Conservation (phyloP, 1,140 invertebrate species). For the Rhynchophorus ferrugineus region DNA sequence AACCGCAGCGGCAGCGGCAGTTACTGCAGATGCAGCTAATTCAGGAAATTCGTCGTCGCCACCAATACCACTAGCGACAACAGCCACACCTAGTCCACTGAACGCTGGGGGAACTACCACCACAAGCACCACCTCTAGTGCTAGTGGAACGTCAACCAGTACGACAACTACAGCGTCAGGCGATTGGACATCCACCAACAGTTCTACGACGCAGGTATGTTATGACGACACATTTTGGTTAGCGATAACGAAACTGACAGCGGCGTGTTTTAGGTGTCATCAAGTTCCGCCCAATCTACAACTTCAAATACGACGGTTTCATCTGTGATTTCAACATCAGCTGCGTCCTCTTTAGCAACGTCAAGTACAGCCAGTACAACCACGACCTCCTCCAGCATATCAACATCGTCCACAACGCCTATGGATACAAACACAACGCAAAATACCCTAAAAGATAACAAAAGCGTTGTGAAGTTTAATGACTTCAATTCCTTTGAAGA, state of each 20-base stretch:
- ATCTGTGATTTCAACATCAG: slow-evolving; percentile 15
- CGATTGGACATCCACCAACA: slow-evolving; percentile 37
- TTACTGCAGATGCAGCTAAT: slow-evolving; percentile 34
- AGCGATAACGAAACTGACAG: no score
- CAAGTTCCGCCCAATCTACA: slow-evolving; percentile 31
- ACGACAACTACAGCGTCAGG: slow-evolving; percentile 27
- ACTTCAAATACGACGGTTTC: slow-evolving; percentile 25
- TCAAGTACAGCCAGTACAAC: slow-evolving; percentile 9
- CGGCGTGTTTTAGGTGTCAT: slow-evolving; percentile 13
- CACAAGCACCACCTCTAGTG: slow-evolving; percentile 4
- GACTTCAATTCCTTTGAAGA: slow-evolving; percentile 32
- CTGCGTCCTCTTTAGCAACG: slow-evolving; percentile 8
- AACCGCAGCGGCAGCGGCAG: slow-evolving; percentile 33
- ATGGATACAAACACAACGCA: slow-evolving; percentile 24
- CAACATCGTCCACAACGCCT: slow-evolving; percentile 17
- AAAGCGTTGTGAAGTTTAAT: slow-evolving; percentile 22
- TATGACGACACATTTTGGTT: neutral
- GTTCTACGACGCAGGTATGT: slow-evolving; percentile 18
- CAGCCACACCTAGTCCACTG: slow-evolving; percentile 13
- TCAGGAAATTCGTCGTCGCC: slow-evolving; percentile 29
- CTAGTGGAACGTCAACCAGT: slow-evolving; percentile 1
- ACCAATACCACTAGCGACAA: slow-evolving; percentile 26
- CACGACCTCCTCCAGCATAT: slow-evolving; percentile 10
- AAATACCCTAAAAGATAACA: slow-evolving; percentile 1
- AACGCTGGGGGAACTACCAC: slow-evolving; percentile 11